phyloP scores from a whole-genome alignment of 1,140 invertebrate species.

The Drosophila erecta region DNA sequence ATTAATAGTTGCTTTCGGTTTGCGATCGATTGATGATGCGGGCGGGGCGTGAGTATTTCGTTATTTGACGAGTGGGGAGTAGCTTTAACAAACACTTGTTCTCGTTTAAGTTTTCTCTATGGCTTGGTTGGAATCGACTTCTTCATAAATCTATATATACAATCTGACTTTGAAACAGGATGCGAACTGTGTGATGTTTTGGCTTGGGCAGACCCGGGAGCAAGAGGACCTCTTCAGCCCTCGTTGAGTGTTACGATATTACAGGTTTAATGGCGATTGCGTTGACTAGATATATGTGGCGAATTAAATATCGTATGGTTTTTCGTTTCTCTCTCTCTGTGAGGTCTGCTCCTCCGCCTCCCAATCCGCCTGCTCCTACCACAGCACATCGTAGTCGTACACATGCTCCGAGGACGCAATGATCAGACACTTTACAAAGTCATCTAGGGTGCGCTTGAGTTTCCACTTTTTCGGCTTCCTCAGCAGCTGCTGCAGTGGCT shows the following conservation, averaged over 20 bases:
- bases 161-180: slow-evolving; percentile 1
- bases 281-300: slow-evolving; percentile 66
- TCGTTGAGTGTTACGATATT: slow-evolving; percentile 2
- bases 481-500: slow-evolving; percentile 41
- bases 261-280: slow-evolving; percentile 47
- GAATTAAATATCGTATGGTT: slow-evolving; percentile 13
- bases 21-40: slow-evolving; percentile 27
- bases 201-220: slow-evolving; percentile 11
- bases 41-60: slow-evolving; percentile 43
- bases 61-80: slow-evolving; percentile 22
- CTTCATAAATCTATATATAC: slow-evolving; percentile 43
- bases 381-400: slow-evolving; percentile 71
- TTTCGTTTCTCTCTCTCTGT: neutral
- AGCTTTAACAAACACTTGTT: slow-evolving; percentile 68
- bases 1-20: slow-evolving; percentile 75
- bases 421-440: slow-evolving; percentile 70
- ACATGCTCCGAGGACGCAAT: slow-evolving; percentile 74
- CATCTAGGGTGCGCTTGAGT: slow-evolving; percentile 58
- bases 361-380: slow-evolving; percentile 46
- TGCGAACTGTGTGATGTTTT: neutral
- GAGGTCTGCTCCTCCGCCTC: slow-evolving; percentile 7
- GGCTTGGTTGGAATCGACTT: slow-evolving; percentile 11
- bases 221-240: neutral
- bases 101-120: slow-evolving; percentile 12
- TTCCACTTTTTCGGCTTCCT: slow-evolving; percentile 64